phyloP scores from a whole-genome alignment of 1,140 invertebrate genomes.

The Pseudomyrmex sp. region DNA sequence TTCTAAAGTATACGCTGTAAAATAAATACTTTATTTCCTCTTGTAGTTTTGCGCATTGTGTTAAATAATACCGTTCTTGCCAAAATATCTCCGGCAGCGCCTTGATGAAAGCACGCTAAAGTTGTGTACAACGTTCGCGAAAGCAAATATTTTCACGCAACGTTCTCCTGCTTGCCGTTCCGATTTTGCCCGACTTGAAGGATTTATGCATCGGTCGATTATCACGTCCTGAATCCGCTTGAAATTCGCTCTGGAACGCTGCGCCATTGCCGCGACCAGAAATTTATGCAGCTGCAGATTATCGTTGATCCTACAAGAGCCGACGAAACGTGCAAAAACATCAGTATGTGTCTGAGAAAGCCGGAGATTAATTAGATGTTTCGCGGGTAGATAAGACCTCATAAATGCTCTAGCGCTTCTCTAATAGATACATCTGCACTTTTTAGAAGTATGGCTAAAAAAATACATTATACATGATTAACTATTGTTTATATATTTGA shows the following conservation, averaged over 20 bases:
- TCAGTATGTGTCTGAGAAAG: conserved; percentile 14
- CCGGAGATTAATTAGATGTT: conserved; percentile 38
- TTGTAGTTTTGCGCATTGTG: background rate
- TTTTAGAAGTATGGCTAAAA: background rate
- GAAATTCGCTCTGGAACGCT: conserved; percentile 51
- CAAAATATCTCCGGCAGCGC: background rate
- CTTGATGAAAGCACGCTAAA: conserved; percentile 21
- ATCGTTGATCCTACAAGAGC: conserved; percentile 48
- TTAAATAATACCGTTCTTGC: background rate
- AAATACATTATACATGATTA: background rate
- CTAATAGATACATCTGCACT: background rate
- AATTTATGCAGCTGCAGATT: conserved; percentile 66
- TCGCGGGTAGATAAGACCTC: conserved; percentile 20
- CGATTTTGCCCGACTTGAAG: conserved; percentile 26
- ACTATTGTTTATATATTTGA: background rate
- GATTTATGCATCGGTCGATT: conserved; percentile 67
- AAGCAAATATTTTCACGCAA: conserved; percentile 52
- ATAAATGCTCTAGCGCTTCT: background rate
- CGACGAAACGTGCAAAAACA: conserved; percentile 43
- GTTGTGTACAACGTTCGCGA: background rate
- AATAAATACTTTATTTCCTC: conserved; percentile 15
- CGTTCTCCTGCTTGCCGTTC: conserved; percentile 48
- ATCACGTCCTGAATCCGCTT: conserved; percentile 53
- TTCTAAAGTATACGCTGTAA: background rate
- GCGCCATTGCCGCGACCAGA: conserved; percentile 18